These are phyloP conservation scores for Sinocyclocheilus anophthalmus DNA, from an alignment of 2,113 vertebrate genomes.

Conservation along the genomic window DNA sequence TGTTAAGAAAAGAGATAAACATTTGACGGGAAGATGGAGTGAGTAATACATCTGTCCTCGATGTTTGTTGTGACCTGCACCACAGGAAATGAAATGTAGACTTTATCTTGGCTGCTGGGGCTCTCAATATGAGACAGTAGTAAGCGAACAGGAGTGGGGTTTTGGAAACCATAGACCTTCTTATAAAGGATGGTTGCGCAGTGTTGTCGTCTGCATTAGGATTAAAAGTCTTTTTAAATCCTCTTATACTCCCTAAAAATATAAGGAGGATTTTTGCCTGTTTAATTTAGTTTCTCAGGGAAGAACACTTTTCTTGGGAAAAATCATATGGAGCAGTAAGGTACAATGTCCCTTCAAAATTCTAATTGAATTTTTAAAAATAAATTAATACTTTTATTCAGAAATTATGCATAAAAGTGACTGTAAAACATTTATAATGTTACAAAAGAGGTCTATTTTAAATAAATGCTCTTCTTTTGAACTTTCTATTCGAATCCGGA, in stretches of 20 bases:
- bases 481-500: not conserved
- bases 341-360: not conserved
- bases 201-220: slow-evolving; percentile 2
- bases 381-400: not conserved
- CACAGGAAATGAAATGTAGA: slow-evolving; percentile 54
- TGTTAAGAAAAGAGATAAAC: slow-evolving; percentile 9
- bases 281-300: slow-evolving; percentile 1
- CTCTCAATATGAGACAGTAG: slow-evolving; percentile 35
- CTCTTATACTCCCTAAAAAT: slow-evolving; percentile 20
- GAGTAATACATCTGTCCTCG: slow-evolving; percentile 38
- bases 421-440: not conserved
- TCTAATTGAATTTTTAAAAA: not conserved
- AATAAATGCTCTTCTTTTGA: not conserved
- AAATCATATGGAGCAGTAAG: not conserved
- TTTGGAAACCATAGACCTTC: not conserved
- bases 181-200: not conserved
- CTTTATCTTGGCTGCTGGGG: slow-evolving; percentile 46
- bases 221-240: slow-evolving; percentile 25
- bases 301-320: not conserved
- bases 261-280: slow-evolving; percentile 4
- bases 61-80: slow-evolving; percentile 43
- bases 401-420: not conserved
- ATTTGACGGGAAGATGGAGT: slow-evolving; percentile 22
- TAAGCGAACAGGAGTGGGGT: not conserved
- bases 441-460: not conserved